These are phyloP conservation scores for Drosophila kepulauana DNA, from an alignment of 1,140 invertebrate species.

Conservation along the genomic window DNA sequence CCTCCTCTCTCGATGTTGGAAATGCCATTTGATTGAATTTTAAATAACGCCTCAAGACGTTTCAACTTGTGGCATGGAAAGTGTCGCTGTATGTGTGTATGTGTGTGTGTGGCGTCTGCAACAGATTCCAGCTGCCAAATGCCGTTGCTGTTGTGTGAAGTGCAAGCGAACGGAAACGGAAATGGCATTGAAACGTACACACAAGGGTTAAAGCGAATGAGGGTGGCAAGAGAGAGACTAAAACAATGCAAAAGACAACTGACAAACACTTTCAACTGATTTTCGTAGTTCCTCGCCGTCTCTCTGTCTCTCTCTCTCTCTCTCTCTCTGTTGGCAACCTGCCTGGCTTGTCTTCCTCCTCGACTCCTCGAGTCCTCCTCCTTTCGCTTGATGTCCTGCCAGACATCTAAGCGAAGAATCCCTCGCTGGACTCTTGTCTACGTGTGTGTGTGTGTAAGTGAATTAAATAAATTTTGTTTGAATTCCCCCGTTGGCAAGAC, in stretches of 20 bases:
- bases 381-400: neutral
- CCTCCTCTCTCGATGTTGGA: neutral
- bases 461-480: constrained; percentile 64
- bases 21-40: constrained; percentile 71
- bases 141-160: neutral
- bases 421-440: neutral
- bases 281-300: neutral
- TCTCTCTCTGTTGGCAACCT: neutral
- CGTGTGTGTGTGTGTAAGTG: constrained; percentile 51
- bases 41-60: constrained; percentile 49
- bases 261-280: constrained; percentile 32
- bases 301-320: neutral
- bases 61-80: constrained; percentile 19
- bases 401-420: neutral
- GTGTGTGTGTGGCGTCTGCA: neutral
- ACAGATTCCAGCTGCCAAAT: constrained; percentile 15
- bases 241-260: constrained; percentile 21
- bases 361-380: too few relatives aligned
- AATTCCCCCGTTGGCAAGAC: constrained; percentile 59
- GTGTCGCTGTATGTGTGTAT: neutral
- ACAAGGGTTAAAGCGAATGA: neutral
- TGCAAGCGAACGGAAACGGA: constrained; percentile 30
- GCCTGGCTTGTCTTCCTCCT: neutral
- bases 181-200: constrained; percentile 23
- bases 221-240: neutral